Conservation (phyloP, 2,113 vertebrate species). For the Pyrgilauda ruficollis region DNA sequence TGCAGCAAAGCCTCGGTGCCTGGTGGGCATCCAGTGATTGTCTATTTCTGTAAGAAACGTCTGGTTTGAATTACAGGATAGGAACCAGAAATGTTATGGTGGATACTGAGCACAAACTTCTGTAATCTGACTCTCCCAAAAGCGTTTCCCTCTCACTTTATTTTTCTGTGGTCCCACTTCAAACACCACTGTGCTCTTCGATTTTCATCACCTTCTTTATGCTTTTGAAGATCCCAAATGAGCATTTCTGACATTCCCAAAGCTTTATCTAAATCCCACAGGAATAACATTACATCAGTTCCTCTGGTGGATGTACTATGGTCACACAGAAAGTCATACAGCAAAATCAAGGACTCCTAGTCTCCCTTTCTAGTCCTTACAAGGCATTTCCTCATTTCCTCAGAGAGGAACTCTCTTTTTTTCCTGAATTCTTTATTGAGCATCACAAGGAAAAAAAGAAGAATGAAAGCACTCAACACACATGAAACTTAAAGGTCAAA, state of each 20-base stretch:
- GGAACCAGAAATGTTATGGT: slow-evolving; percentile 44
- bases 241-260: slow-evolving; percentile 43
- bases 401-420: not conserved
- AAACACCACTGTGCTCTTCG: not conserved
- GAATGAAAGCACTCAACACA: slow-evolving; percentile 15
- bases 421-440: not conserved
- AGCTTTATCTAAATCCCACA: slow-evolving; percentile 30
- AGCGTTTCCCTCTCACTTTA: not conserved
- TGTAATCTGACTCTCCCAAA: slow-evolving; percentile 24
- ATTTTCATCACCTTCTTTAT: slow-evolving; percentile 33
- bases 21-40: slow-evolving; percentile 55
- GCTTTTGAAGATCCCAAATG: slow-evolving; percentile 30
- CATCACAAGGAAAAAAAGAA: not conserved
- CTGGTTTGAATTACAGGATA: slow-evolving; percentile 31
- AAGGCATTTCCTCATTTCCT: slow-evolving; percentile 39
- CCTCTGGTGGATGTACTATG: not conserved
- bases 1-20: not conserved
- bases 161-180: slow-evolving; percentile 10
- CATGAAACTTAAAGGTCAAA: slow-evolving; percentile 34
- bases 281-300: not conserved
- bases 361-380: not conserved
- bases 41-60: slow-evolving; percentile 5
- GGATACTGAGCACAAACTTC: not conserved
- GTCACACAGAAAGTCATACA: not conserved
- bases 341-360: not conserved